phyloP scores from a whole-genome alignment of 2,888 invertebrate species.

The Polyommatus iphigenia region DNA sequence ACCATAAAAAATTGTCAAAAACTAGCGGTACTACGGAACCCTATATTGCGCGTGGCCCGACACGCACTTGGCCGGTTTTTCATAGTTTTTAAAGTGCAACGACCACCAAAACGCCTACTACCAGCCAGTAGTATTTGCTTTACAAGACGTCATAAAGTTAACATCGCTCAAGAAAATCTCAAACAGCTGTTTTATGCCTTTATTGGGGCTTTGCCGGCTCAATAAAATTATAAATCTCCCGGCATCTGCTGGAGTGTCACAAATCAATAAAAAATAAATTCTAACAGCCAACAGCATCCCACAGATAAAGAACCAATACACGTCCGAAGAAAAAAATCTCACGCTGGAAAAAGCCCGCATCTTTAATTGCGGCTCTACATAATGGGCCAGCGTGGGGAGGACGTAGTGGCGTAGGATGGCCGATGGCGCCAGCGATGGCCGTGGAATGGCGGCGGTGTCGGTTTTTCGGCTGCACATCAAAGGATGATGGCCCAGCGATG shows the following conservation, averaged over 20 bases:
- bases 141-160: constrained; percentile 17
- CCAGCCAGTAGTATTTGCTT: constrained; percentile 15
- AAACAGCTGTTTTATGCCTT: constrained; percentile 26
- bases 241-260: constrained; percentile 18
- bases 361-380: too few species aligned
- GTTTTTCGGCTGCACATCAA: too few species aligned
- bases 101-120: neutral
- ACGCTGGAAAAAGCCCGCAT: neutral
- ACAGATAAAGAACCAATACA: neutral
- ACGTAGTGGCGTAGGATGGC: too few species aligned
- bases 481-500: too few species aligned
- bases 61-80: too few species aligned
- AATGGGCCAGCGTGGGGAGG: too few species aligned
- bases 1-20: too few species aligned
- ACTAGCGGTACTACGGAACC: too few species aligned
- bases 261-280: constrained; percentile 24
- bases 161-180: neutral
- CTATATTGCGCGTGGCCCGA: too few species aligned
- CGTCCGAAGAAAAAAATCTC: neutral
- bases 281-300: neutral
- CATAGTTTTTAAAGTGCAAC: neutral
- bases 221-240: constrained; percentile 26
- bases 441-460: too few species aligned
- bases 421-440: too few species aligned
- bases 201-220: constrained; percentile 5